Conservation (phyloP, 2,113 vertebrate species). For the Eclectus roratus region DNA sequence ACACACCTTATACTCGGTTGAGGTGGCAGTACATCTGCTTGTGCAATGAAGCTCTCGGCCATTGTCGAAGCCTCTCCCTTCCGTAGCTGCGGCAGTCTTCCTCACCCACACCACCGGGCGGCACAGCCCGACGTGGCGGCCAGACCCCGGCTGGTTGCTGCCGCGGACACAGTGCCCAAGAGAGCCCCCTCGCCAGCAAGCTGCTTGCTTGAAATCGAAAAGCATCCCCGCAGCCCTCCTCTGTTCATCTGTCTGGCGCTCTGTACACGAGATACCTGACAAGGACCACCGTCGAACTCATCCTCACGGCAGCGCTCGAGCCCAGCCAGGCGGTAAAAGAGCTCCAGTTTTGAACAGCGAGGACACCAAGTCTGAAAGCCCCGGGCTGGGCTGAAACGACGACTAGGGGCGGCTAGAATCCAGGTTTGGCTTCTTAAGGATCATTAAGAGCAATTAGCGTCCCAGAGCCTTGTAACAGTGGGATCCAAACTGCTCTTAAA, state of each 20-base stretch:
- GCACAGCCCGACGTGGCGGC: not conserved
- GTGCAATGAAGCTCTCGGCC: rapidly evolving
- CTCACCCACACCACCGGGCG: not conserved
- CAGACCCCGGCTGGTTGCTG: too few species aligned
- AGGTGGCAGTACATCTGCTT: rapidly evolving
- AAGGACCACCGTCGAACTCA: too few species aligned
- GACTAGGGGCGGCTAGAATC: rapidly evolving
- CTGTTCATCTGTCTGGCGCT: rapidly evolving
- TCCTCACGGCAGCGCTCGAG: rapidly evolving
- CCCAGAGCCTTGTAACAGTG: rapidly evolving
- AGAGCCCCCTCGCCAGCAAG: not conserved
- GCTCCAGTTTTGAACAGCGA: rapidly evolving
- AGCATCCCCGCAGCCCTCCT: too few species aligned
- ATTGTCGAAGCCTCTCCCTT: rapidly evolving
- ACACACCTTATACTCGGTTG: rapidly evolving
- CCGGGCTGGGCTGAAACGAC: not conserved
- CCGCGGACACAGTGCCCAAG: rapidly evolving
- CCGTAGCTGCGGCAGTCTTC: rapidly evolving
- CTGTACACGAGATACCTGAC: rapidly evolving
- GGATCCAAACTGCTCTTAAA: not conserved
- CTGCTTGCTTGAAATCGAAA: too few species aligned
- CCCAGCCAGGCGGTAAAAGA: rapidly evolving
- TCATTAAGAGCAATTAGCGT: rapidly evolving
- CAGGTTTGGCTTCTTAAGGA: not conserved
- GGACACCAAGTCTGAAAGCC: rapidly evolving